A percentile compares a stretch with the other conserved stretches of the same genome.
Conservation (phyloP, 2,797 vertebrate genomes). For the Sparus aurata region DNA sequence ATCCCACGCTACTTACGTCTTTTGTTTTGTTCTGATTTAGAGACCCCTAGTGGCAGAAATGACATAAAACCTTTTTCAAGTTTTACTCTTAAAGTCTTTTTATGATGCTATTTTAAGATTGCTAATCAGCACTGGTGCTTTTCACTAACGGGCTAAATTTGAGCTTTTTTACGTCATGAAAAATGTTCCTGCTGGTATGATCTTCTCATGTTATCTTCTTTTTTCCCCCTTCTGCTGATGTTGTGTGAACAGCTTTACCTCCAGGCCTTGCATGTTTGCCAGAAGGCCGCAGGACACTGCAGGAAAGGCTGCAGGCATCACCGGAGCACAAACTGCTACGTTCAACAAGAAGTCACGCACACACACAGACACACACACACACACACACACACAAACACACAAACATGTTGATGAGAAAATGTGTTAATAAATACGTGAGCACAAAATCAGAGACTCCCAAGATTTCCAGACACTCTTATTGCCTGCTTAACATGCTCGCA, state of each 20-base stretch:
- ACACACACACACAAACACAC: background rate
- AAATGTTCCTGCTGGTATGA: slow-evolving; percentile 2
- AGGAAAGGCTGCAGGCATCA: slow-evolving; percentile 55
- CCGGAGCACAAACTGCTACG: slow-evolving; percentile 18
- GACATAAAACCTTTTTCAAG: background rate
- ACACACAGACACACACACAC: no score
- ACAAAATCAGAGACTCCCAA: slow-evolving; percentile 12
- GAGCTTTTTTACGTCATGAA: background rate
- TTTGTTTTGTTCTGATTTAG: no score
- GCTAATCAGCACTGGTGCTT: background rate
- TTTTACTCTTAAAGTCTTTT: background rate
- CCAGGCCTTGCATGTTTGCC: slow-evolving; percentile 49
- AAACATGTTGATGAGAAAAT: background rate
- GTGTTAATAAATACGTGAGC: background rate
- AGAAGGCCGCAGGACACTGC: slow-evolving; percentile 31
- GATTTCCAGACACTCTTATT: background rate
- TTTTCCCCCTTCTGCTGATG: background rate
- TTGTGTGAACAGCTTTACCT: slow-evolving; percentile 44
- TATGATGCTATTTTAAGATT: background rate
- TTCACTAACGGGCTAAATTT: background rate
- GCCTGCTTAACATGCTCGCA: background rate
- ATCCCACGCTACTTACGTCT: no score
- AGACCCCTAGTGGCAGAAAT: no score
- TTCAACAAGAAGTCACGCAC: slow-evolving; percentile 11
- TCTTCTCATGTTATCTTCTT: background rate